Evolutionary conservation across 2,888 invertebrate genomes (phyloP).

Genomic region (Eretmocerus hayati): DNA sequence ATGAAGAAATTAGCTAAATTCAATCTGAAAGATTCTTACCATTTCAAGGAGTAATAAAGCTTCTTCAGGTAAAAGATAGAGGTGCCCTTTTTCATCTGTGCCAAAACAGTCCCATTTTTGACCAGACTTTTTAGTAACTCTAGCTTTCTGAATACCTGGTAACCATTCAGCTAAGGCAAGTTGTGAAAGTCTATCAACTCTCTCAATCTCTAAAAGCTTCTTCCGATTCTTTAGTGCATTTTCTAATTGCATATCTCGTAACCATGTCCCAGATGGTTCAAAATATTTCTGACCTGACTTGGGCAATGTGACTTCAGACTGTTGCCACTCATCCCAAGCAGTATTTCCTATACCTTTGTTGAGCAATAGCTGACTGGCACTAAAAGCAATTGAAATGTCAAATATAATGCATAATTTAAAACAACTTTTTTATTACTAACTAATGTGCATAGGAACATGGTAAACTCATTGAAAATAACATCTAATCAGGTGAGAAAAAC

Average conservation of each 20-base stretch:
- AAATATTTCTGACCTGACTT: slow-evolving; percentile 53
- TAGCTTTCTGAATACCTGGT: slow-evolving; percentile 50
- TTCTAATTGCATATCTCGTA: slow-evolving; percentile 56
- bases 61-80: slow-evolving; percentile 60
- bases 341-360: slow-evolving; percentile 35
- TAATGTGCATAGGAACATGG: too few relatives aligned
- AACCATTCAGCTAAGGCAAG: slow-evolving; percentile 55
- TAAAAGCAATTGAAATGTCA: too few relatives aligned
- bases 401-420: too few relatives aligned
- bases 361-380: slow-evolving; percentile 36
- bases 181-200: slow-evolving; percentile 54
- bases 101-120: slow-evolving; percentile 55
- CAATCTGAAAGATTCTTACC: slow-evolving; percentile 42
- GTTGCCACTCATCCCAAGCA: slow-evolving; percentile 42
- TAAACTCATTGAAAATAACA: too few relatives aligned
- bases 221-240: slow-evolving; percentile 52
- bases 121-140: slow-evolving; percentile 52
- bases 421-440: too few relatives aligned
- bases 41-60: slow-evolving; percentile 60
- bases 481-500: too few relatives aligned
- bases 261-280: slow-evolving; percentile 52
- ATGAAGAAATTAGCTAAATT: too few relatives aligned
- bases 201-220: slow-evolving; percentile 51
- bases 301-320: slow-evolving; percentile 48
- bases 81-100: slow-evolving; percentile 46